Conservation (phyloP, 1,140 invertebrate species). For the Myzus persicae region DNA sequence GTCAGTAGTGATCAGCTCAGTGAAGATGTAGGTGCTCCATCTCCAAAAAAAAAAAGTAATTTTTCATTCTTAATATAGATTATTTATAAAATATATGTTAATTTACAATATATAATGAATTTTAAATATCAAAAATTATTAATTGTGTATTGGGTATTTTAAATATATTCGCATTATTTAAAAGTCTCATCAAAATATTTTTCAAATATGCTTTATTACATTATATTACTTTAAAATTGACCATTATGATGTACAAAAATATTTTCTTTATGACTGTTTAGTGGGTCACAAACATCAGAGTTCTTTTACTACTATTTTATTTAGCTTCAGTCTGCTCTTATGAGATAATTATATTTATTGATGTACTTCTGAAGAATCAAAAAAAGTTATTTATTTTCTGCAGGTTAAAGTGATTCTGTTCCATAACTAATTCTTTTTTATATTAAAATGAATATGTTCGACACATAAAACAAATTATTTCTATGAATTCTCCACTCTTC, state of each 20-base stretch:
- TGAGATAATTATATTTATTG: not conserved
- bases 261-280: not conserved
- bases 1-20: conserved; percentile 63
- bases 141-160: not conserved
- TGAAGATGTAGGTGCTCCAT: not conserved
- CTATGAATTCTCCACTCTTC: not conserved
- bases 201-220: not conserved
- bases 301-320: too few species aligned
- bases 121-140: not conserved
- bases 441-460: not conserved
- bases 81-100: not conserved
- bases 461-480: not conserved
- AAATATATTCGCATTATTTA: not conserved
- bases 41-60: conserved; percentile 41
- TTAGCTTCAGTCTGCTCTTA: not conserved
- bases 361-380: not conserved
- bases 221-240: not conserved
- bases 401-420: not conserved
- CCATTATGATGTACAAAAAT: not conserved
- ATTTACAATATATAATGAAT: not conserved
- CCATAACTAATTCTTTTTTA: not conserved
- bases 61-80: not conserved
- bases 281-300: not conserved
- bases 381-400: not conserved
- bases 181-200: not conserved